Conservation (phyloP, 2,888 invertebrate genomes). For the Allophyes oxyacanthae region DNA sequence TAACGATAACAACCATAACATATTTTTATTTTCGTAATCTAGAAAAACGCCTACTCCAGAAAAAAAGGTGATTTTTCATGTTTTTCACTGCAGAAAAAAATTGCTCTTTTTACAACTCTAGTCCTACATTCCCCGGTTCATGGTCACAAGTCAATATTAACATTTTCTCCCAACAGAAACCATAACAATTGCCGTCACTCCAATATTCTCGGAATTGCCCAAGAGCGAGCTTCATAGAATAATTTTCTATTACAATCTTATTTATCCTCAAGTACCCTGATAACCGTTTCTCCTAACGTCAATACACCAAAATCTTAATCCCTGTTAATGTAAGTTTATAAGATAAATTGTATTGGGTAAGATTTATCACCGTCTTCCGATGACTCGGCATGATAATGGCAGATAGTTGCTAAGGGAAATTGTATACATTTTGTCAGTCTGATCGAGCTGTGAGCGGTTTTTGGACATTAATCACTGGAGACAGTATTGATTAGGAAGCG, state of each 20-base stretch:
- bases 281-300: conserved; percentile 13
- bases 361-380: conserved; percentile 76
- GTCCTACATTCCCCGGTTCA: too few species aligned
- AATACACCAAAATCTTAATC: conserved; percentile 34
- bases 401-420: conserved; percentile 15
- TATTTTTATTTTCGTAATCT: too few species aligned
- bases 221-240: too few species aligned
- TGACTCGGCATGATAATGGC: conserved; percentile 72
- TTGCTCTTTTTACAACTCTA: too few species aligned
- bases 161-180: too few species aligned
- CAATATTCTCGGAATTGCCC: too few species aligned
- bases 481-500: conserved; percentile 12
- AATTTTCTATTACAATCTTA: conserved; percentile 3
- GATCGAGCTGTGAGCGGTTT: conserved; percentile 18
- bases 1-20: too few species aligned
- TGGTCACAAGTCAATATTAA: too few species aligned
- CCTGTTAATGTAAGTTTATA: conserved; percentile 42
- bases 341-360: conserved; percentile 57
- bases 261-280: conserved; percentile 4
- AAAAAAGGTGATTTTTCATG: too few species aligned
- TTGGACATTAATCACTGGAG: conserved; percentile 29
- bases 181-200: too few species aligned
- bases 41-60: too few species aligned
- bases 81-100: too few species aligned
- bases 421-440: conserved; percentile 31